A percentile compares a stretch with the other conserved stretches of the same genome.
Conservation (phyloP, 2,797 vertebrate genomes). For the Argyrosomus regius region DNA sequence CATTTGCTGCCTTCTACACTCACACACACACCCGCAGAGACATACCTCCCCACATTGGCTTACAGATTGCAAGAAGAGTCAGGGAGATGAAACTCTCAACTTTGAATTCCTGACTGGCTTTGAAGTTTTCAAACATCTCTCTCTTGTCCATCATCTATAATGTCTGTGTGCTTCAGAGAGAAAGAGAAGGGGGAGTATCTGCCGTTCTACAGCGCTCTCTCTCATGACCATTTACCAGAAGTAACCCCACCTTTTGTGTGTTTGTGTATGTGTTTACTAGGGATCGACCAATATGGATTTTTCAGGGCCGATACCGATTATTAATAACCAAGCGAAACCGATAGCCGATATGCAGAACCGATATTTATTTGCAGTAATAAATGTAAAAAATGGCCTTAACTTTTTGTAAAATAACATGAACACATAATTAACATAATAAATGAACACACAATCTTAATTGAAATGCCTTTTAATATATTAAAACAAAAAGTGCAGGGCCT, state of each 20-base stretch:
- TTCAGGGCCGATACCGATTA: too few relatives aligned
- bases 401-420: too few relatives aligned
- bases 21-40: constrained; percentile 10
- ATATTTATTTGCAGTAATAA: too few relatives aligned
- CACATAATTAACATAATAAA: too few relatives aligned
- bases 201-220: constrained; percentile 7
- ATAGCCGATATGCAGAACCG: too few relatives aligned
- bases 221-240: background rate
- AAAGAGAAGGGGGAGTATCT: background rate
- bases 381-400: too few relatives aligned
- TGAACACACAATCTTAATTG: too few relatives aligned
- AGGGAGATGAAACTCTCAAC: constrained; percentile 69
- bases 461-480: too few relatives aligned
- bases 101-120: constrained; percentile 69
- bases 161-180: constrained; percentile 8
- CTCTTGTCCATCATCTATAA: constrained; percentile 46
- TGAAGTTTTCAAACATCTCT: constrained; percentile 68
- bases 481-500: too few relatives aligned
- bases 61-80: constrained; percentile 67
- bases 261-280: background rate
- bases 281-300: too few relatives aligned
- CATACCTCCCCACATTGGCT: constrained; percentile 54
- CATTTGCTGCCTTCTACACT: background rate
- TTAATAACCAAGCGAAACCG: too few relatives aligned
- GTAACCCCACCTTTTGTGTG: background rate